Conservation (phyloP, 2,797 vertebrate species). For the Masticophis lateralis region DNA sequence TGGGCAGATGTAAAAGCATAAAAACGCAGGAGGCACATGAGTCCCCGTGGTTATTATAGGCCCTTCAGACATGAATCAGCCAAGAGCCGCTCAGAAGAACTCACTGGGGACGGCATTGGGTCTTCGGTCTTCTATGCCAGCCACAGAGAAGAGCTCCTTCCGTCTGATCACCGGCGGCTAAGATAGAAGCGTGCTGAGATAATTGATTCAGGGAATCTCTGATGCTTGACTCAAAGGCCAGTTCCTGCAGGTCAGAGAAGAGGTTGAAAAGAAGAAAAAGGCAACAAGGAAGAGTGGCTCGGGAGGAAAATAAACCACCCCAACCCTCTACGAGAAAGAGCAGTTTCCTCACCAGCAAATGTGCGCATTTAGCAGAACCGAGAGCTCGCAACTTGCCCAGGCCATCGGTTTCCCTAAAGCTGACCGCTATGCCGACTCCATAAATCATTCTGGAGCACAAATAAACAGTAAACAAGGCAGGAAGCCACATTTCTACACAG, state of each 20-base stretch:
- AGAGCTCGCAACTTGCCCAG: not conserved
- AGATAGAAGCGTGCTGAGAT: not conserved
- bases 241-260: not conserved
- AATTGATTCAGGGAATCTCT: not conserved
- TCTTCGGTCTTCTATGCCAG: not conserved
- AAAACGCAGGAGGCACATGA: not conserved
- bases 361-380: not conserved
- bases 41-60: not conserved
- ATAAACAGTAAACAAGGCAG: conserved; percentile 17
- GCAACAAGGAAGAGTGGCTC: not conserved
- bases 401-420: not conserved
- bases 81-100: not conserved
- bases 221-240: not conserved
- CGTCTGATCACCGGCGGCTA: not conserved
- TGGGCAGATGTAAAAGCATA: not conserved
- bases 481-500: not conserved
- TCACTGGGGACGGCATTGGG: no score
- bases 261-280: not conserved
- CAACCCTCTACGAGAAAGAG: no score
- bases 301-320: not conserved
- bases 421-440: not conserved
- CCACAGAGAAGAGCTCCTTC: not conserved
- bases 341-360: not conserved
- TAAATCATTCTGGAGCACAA: not conserved
- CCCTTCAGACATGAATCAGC: not conserved